These are phyloP conservation scores for Dascyllus trimaculatus DNA, from an alignment of 2,113 vertebrate species.

Conservation along the genomic window DNA sequence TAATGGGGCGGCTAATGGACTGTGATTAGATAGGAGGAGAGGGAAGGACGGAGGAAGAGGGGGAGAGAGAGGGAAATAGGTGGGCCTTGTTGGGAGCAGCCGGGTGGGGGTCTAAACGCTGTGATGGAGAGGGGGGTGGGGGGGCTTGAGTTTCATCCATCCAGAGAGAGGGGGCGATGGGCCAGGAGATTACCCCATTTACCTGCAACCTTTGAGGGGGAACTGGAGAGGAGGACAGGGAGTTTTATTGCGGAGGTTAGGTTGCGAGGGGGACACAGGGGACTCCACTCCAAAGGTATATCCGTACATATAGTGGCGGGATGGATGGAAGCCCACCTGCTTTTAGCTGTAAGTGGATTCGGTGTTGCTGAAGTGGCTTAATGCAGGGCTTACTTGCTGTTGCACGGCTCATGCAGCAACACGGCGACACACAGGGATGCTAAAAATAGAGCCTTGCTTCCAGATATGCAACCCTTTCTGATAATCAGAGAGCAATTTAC, in stretches of 20 bases:
- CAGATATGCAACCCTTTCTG: neutral
- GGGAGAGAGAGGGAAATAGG: constrained; percentile 56
- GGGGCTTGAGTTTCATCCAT: constrained; percentile 75
- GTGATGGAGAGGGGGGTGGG: constrained; percentile 29
- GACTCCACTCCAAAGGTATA: constrained; percentile 73
- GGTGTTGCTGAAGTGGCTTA: constrained; percentile 66
- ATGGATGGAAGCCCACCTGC: constrained; percentile 70
- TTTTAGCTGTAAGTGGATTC: constrained; percentile 74
- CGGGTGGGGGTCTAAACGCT: constrained; percentile 58
- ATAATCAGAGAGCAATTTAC: neutral
- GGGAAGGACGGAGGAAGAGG: constrained; percentile 35
- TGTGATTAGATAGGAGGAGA: constrained; percentile 83
- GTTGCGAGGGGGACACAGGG: constrained; percentile 63
- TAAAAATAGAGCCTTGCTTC: constrained; percentile 17
- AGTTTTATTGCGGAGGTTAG: constrained; percentile 55
- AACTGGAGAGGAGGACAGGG: constrained; percentile 58
- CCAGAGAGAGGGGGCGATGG: constrained; percentile 72
- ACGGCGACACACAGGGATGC: neutral
- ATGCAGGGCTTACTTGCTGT: constrained; percentile 42
- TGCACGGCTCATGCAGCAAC: constrained; percentile 14
- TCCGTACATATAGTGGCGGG: constrained; percentile 49
- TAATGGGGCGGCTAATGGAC: constrained; percentile 85
- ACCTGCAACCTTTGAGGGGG: constrained; percentile 77
- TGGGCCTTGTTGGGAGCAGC: constrained; percentile 50
- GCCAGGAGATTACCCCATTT: constrained; percentile 78